Base-by-base conservation (phyloP, 2,113 vertebrate species). In the Piaya cayana region DNA sequence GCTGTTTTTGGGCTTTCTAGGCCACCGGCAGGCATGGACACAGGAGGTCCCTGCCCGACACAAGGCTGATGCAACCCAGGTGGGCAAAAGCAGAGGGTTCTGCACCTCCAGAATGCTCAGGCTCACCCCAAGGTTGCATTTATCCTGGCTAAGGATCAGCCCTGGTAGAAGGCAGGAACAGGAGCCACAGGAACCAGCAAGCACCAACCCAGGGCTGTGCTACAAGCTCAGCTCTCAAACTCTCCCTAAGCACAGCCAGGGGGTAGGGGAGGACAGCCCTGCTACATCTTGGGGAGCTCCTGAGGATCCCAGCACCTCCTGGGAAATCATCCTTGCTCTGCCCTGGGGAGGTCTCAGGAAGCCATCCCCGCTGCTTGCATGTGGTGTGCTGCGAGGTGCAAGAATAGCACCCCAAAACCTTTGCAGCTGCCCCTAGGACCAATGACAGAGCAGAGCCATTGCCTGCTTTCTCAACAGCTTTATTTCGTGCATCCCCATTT, bases 361-460 rank as follows among this genome's bases (percentile, higher is more conserved):
- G 17, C 49, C 58, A 52, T 3, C 7, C 23, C 49, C 47, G 12
- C n/a, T 11, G 53, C 43, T 64, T 80, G 47, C 15, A 36, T 2
- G 4, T 18, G 45, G 30, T 20, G 45, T 5, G 4, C n/a, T 2
- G 2, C 0, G 0, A 72, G 20, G 12, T 25, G 10, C 2, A 9
- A 25, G 32, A 52, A 12, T 0, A 3, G 29, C 49, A 50, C 23
- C 47, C 15, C 26, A 26, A 34, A 60, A 37, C 52, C 22, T 56
- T 15, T 3, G 2, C 22, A 64, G 82, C 42, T 26, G 12, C 9
- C 9, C 21, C 14, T 12, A 43, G 6, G 14, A 30, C 27, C 12
- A 37, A 20, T 84, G 47, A 71, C 29, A 32, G 12, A 76, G 26
- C 26, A 56, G 50, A 92, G 37, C 34, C 36, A 47, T 39, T 12